Conservation (phyloP, 2,888 invertebrate species). For the Cosmopolites sordidus region DNA sequence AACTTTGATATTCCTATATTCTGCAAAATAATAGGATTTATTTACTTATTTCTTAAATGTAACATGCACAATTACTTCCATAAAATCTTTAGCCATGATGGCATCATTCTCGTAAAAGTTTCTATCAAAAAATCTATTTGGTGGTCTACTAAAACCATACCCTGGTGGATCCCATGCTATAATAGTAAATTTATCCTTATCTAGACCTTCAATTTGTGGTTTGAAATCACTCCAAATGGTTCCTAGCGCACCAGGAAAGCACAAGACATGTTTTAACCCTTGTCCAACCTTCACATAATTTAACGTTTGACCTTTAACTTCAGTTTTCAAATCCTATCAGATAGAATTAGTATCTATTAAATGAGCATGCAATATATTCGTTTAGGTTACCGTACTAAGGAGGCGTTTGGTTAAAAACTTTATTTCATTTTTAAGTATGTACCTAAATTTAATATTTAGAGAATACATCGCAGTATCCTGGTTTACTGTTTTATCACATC, state of each 20-base stretch:
- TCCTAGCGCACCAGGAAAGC: constrained; percentile 79
- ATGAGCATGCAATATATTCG: too few relatives aligned
- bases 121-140: constrained; percentile 63
- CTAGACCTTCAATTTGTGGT: constrained; percentile 67
- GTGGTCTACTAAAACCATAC: constrained; percentile 79
- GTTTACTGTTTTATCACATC: too few relatives aligned
- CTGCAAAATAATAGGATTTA: constrained; percentile 42
- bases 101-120: constrained; percentile 77
- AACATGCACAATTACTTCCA: constrained; percentile 54
- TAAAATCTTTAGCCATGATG: constrained; percentile 61
- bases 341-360: too few relatives aligned
- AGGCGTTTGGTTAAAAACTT: too few relatives aligned
- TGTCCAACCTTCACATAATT: constrained; percentile 61
- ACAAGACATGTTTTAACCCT: constrained; percentile 60
- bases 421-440: too few relatives aligned
- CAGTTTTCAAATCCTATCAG: constrained; percentile 60
- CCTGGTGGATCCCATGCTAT: constrained; percentile 84
- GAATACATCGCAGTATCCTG: too few relatives aligned
- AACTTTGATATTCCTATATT: constrained; percentile 62
- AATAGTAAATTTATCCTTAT: constrained; percentile 59
- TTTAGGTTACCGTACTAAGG: too few relatives aligned
- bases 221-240: constrained; percentile 79
- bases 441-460: too few relatives aligned
- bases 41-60: neutral
- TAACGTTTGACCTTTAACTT: constrained; percentile 57